Evolutionary conservation across 2,888 invertebrate species (phyloP), one percentile per base, ranked within the genome.

Genomic region (Sialis fuliginosa): DNA sequence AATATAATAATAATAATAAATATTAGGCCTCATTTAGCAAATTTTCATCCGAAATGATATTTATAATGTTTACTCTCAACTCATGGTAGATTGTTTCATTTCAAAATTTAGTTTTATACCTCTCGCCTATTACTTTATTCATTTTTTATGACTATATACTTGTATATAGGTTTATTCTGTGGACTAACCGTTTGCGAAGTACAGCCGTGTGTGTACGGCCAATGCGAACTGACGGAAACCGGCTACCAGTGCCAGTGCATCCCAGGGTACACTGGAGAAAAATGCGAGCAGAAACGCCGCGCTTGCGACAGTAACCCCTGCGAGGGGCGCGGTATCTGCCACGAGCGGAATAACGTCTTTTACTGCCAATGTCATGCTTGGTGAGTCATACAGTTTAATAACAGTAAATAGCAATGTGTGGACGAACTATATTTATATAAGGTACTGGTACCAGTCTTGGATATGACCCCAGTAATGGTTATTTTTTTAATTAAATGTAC

Each of bases 301-400:
- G 81, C 83, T 0, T 87, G 87, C 62, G 77, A 79, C 13, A 69
- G 77, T 1, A 72, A 75, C 52, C 85, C 84, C 0, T 87, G 86
- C 60, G 80, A 81, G 60, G 77, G 77, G 48, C 68, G 83, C 12
- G 88, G 88, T 2, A 73, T 76, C 13, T 88, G 88, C 58, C 32
- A 45, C 8, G 49, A 51, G 39, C 48, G 50, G n/a, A 50, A 47
- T 10, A 48, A 50, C 34, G 34, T 47, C 1, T 52, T 47, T 35
- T 33, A 49, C 47, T 54, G 30, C 44, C 65, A 67, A 52, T 80
- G 88, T 58, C 79, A 82, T 57, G 81, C 81, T 0, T 83, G 82
- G 65, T 81, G 78, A 77, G 77, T 76, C 59, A 22, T 22, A 22
- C 22, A 22, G 22, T 22, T 22, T 22, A 22, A 22, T 22, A 22